These are phyloP conservation scores for Malurus alboscapulatus DNA, from an alignment of 2,113 vertebrate species.

Conservation along the genomic window DNA sequence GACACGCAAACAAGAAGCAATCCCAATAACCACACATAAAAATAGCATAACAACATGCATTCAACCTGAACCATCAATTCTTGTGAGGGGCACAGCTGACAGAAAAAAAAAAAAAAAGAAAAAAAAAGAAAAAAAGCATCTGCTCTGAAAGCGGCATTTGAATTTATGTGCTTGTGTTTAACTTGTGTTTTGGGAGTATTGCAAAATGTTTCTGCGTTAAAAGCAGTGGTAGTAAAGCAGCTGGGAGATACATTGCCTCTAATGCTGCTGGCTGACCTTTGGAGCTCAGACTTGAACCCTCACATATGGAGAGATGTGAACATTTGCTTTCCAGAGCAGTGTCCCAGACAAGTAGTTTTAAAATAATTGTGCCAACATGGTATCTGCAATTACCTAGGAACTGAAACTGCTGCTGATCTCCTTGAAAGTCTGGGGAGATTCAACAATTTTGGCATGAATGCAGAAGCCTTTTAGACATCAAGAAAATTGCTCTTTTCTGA, in stretches of 20 bases:
- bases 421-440: neutral
- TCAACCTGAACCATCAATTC: neutral
- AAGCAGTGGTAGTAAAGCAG: constrained; percentile 7
- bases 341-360: neutral
- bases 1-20: neutral
- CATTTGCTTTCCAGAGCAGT: neutral
- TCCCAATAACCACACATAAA: constrained; percentile 2
- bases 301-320: neutral
- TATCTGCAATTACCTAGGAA: neutral
- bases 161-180: neutral
- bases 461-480: neutral
- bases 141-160: neutral
- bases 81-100: neutral
- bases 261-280: neutral
- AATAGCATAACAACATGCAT: neutral
- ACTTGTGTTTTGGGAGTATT: neutral
- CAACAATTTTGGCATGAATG: neutral
- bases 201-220: neutral
- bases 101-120: neutral
- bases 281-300: constrained; percentile 18
- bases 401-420: neutral
- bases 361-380: neutral
- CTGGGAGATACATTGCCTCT: neutral
- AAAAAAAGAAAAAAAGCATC: neutral
- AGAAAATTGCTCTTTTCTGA: neutral